phyloP scores from a whole-genome alignment of 2,888 invertebrate genomes.

The Cephus sareptanus region DNA sequence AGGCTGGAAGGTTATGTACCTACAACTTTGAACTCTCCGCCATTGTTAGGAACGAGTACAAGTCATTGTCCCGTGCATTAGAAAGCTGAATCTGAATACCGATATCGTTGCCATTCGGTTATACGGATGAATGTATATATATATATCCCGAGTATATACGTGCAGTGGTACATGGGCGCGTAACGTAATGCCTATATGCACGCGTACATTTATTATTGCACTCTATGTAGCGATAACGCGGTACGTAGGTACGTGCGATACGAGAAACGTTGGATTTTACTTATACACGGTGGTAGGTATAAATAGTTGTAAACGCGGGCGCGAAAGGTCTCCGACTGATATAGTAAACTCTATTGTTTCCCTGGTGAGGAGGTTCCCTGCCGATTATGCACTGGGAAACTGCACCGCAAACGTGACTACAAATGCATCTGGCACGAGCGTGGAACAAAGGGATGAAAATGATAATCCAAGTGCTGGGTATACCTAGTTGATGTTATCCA shows the following conservation, averaged over 20 bases:
- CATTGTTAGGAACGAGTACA: slow-evolving; percentile 28
- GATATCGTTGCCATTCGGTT: slow-evolving; percentile 31
- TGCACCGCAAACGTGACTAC: slow-evolving; percentile 21
- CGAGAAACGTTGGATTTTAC: slow-evolving; percentile 9
- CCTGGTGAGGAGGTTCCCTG: slow-evolving; percentile 31
- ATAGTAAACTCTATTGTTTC: slow-evolving; percentile 48
- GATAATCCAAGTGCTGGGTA: not conserved
- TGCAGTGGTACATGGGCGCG: not conserved
- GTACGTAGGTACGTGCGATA: slow-evolving; percentile 5
- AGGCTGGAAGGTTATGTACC: not conserved
- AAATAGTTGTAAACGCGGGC: slow-evolving; percentile 53
- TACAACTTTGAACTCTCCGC: slow-evolving; percentile 11
- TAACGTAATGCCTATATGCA: slow-evolving; percentile 33
- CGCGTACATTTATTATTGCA: slow-evolving; percentile 47
- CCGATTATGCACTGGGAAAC: slow-evolving; percentile 32
- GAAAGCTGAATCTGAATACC: slow-evolving; percentile 46
- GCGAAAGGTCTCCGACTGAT: slow-evolving; percentile 50
- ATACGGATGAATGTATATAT: slow-evolving; percentile 19
- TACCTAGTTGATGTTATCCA: not conserved
- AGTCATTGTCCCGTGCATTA: slow-evolving; percentile 49
- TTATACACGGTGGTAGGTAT: slow-evolving; percentile 8
- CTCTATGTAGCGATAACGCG: slow-evolving; percentile 1
- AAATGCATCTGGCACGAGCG: slow-evolving; percentile 3
- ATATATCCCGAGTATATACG: slow-evolving; percentile 7
- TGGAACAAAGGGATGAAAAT: slow-evolving; percentile 7